Evolutionary conservation across 1,140 invertebrate genomes (phyloP).

Genomic region (Drosophila auraria): DNA sequence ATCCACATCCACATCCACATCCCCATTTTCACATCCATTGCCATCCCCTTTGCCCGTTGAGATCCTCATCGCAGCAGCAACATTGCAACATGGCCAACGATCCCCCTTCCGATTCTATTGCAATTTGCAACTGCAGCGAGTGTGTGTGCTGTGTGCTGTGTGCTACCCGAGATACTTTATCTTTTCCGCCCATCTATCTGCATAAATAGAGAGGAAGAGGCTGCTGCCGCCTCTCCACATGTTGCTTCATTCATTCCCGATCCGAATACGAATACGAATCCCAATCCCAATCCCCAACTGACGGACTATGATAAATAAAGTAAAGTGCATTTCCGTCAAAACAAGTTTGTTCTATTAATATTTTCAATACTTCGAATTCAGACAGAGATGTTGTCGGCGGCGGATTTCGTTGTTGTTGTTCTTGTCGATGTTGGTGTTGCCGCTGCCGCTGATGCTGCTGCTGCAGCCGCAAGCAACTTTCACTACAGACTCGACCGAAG

Average conservation of each 20-base stretch:
- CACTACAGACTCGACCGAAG: slow-evolving; percentile 63
- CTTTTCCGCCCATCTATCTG: slow-evolving; percentile 83
- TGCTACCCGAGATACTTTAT: slow-evolving; percentile 68
- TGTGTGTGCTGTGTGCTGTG: slow-evolving; percentile 9
- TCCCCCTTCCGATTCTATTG: slow-evolving; percentile 24
- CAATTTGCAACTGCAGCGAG: slow-evolving; percentile 60
- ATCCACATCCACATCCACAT: slow-evolving; percentile 1
- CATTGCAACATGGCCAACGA: slow-evolving; percentile 47
- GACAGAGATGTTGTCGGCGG: slow-evolving; percentile 57
- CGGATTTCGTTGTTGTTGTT: slow-evolving; percentile 37
- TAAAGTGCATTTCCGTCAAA: slow-evolving; percentile 84
- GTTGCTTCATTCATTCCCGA: slow-evolving; percentile 77
- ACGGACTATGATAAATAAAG: slow-evolving; percentile 82
- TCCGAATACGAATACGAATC: slow-evolving; percentile 36
- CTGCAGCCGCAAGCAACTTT: slow-evolving; percentile 53
- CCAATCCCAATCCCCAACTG: slow-evolving; percentile 58
- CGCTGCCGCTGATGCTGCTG: slow-evolving; percentile 4
- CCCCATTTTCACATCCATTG: slow-evolving; percentile 8
- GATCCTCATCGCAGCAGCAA: slow-evolving; percentile 6
- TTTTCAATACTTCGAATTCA: slow-evolving; percentile 84
- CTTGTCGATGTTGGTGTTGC: slow-evolving; percentile 12
- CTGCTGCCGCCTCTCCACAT: slow-evolving; percentile 65
- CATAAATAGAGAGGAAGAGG: slow-evolving; percentile 67
- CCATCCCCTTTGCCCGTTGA: slow-evolving; percentile 1
- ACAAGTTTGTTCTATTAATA: slow-evolving; percentile 84